Evolutionary conservation across 2,888 invertebrate genomes (phyloP).

Genomic region (Caprella mutica): DNA sequence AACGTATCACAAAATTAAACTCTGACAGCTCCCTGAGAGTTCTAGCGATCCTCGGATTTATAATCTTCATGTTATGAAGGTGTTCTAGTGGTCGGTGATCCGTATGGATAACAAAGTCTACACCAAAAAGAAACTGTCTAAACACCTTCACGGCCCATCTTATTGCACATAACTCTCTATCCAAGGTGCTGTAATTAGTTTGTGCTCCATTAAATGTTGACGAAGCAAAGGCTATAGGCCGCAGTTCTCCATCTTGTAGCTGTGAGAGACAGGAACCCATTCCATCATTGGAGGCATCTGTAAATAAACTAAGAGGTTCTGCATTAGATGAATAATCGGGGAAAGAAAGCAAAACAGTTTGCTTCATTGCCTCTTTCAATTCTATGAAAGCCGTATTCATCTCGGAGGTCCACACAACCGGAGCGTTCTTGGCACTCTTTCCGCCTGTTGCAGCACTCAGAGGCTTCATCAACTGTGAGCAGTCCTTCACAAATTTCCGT

Average conservation of each 20-base stretch:
- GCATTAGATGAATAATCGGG: not conserved
- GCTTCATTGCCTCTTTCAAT: not conserved
- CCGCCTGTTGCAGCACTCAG: not conserved
- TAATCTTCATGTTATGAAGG: not conserved
- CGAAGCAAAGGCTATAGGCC: not conserved
- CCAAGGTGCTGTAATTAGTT: not conserved
- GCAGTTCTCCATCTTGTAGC: not conserved
- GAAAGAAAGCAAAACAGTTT: not conserved
- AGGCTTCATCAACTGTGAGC: not conserved
- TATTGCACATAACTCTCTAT: not conserved
- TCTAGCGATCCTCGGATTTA: not conserved
- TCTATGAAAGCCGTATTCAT: not conserved
- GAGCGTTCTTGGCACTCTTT: not conserved
- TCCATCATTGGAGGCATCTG: not conserved
- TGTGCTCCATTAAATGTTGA: not conserved
- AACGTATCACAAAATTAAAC: not conserved
- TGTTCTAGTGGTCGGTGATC: not conserved
- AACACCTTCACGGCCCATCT: not conserved
- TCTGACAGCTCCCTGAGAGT: not conserved
- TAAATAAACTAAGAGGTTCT: not conserved
- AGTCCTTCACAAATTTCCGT: not conserved
- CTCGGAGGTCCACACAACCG: not conserved
- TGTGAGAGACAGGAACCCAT: not conserved
- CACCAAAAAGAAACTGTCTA: not conserved
- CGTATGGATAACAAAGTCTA: not conserved